These are phyloP conservation scores for Dendrocincla tyrannina DNA, from an alignment of 2,797 vertebrate genomes.

Conservation along the genomic window DNA sequence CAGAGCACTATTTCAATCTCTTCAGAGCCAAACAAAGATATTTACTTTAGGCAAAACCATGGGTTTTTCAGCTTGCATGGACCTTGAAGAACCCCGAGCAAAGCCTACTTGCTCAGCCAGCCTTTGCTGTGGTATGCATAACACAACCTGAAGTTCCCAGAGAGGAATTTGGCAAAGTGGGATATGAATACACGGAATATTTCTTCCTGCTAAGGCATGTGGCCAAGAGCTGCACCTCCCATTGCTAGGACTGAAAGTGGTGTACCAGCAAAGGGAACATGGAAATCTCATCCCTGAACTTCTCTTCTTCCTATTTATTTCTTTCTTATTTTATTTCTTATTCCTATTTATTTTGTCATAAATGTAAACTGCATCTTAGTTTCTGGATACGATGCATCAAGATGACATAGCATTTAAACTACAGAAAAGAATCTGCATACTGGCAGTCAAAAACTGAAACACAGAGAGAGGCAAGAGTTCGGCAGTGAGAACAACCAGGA, in stretches of 20 bases:
- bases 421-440: background rate
- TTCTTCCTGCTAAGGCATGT: background rate
- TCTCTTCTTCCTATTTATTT: background rate
- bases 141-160: conserved; percentile 13
- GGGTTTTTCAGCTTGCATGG: background rate
- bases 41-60: background rate
- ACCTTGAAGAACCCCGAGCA: background rate
- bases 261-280: background rate
- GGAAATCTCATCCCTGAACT: background rate
- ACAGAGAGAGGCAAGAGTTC: background rate
- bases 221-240: conserved; percentile 21
- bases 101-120: background rate
- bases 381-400: background rate
- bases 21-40: background rate
- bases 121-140: background rate
- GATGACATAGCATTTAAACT: background rate
- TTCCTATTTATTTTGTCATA: background rate
- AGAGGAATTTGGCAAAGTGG: conserved; percentile 1
- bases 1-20: background rate
- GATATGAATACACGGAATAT: background rate
- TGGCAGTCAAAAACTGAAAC: background rate
- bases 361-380: background rate
- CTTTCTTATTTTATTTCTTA: too few relatives aligned
- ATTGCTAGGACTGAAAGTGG: background rate
- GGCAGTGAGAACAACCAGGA: background rate